A percentile compares a stretch with the other conserved stretches of the same genome.
Evolutionary conservation across 2,113 vertebrate species (phyloP).

Genomic region (Connochaetes taurinus): DNA sequence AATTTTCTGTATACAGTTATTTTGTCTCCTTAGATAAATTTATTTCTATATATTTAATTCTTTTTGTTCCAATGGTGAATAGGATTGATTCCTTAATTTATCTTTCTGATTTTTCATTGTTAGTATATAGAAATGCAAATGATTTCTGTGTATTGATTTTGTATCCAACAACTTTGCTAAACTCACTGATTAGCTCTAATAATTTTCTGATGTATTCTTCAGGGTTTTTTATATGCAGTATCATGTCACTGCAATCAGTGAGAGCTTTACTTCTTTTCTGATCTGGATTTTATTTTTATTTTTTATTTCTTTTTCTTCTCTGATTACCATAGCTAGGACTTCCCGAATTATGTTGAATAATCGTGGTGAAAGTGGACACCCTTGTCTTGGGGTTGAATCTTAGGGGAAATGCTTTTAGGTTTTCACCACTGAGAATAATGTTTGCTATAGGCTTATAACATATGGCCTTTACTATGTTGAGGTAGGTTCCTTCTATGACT

Average conservation of each 20-base stretch:
- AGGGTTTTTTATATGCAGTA: neutral
- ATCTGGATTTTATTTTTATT: neutral
- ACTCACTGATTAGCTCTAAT: neutral
- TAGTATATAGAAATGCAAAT: neutral
- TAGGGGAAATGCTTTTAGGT: neutral
- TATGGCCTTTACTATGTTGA: neutral
- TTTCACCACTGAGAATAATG: neutral
- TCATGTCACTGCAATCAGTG: neutral
- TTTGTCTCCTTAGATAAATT: neutral
- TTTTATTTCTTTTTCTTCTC: neutral
- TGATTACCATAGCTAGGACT: neutral
- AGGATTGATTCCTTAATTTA: neutral
- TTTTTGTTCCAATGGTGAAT: neutral
- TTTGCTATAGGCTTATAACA: neutral
- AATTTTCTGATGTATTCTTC: neutral
- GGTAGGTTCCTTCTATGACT: neutral
- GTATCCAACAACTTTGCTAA: neutral
- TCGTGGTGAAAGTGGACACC: neutral
- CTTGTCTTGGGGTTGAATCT: neutral
- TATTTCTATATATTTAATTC: neutral
- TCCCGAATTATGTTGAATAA: neutral
- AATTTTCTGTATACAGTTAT: neutral
- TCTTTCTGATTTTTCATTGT: neutral
- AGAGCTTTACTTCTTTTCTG: neutral
- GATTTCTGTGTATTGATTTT: neutral